These are phyloP conservation scores for Brachyalestes nurse DNA, from an alignment of 2,797 vertebrate genomes.

Conservation along the genomic window DNA sequence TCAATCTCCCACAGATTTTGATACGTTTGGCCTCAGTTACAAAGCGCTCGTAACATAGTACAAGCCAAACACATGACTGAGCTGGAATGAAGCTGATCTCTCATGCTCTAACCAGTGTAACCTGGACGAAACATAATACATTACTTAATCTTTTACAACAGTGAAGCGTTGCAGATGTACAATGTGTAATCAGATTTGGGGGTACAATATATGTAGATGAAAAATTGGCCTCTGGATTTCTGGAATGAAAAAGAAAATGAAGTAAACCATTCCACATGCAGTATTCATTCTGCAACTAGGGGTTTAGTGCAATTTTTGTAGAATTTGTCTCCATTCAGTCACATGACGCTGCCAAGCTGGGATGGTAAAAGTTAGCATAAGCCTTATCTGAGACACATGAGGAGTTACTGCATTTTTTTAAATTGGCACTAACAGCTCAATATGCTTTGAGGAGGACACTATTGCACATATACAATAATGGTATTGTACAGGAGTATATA, in stretches of 20 bases:
- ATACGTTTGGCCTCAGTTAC: constrained; percentile 4
- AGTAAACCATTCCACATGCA: constrained; percentile 15
- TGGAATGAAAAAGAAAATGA: constrained; percentile 16
- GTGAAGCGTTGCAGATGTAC: constrained; percentile 35
- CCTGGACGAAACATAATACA: constrained; percentile 36
- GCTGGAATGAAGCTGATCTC: constrained; percentile 15
- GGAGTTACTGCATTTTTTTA: not conserved
- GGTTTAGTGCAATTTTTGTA: not conserved
- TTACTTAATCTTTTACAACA: constrained; percentile 35
- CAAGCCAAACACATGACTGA: constrained; percentile 34
- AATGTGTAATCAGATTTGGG: constrained; percentile 26
- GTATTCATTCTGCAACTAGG: not conserved
- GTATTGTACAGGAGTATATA: not conserved
- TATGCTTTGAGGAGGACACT: no score
- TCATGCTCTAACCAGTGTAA: constrained; percentile 12
- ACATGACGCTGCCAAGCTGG: no score
- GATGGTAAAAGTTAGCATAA: no score
- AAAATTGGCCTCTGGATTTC: constrained; percentile 22
- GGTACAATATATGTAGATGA: constrained; percentile 11
- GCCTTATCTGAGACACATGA: not conserved
- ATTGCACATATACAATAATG: not conserved
- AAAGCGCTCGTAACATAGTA: not conserved
- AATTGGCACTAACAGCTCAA: not conserved
- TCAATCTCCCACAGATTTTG: constrained; percentile 2
- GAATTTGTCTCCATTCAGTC: no score